These are phyloP conservation scores for Lates japonicus DNA, from an alignment of 2,797 vertebrate genomes.

Conservation along the genomic window DNA sequence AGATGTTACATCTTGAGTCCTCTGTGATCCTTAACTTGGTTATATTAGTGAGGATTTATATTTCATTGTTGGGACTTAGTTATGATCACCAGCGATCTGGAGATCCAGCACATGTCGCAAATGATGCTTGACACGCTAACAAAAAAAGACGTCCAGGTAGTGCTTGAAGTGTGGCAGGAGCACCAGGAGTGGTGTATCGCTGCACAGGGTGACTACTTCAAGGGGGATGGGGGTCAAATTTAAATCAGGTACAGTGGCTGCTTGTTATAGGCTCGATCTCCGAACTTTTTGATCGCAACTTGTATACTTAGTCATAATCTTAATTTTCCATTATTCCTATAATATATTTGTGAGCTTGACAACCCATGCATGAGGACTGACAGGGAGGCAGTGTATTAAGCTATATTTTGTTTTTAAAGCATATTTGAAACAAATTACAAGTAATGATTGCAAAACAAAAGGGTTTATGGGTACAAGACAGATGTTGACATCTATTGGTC, in stretches of 20 bases:
- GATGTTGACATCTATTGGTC: constrained; percentile 53
- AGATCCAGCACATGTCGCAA: too few species aligned
- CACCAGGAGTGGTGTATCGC: too few species aligned
- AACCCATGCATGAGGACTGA: neutral
- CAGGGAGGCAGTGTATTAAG: neutral
- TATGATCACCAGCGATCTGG: constrained; percentile 2
- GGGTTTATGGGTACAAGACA: constrained; percentile 25
- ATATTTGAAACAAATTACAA: constrained; percentile 24
- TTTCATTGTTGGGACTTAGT: constrained; percentile 24
- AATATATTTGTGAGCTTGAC: neutral
- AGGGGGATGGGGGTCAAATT: too few species aligned
- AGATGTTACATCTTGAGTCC: constrained; percentile 30
- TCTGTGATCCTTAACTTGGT: constrained; percentile 32
- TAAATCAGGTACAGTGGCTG: too few species aligned
- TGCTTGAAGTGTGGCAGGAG: too few species aligned
- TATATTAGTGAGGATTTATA: constrained; percentile 1
- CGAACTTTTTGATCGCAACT: too few species aligned
- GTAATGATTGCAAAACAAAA: constrained; percentile 29
- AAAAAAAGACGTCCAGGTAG: too few species aligned
- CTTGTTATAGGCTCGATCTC: too few species aligned
- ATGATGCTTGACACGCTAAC: too few species aligned
- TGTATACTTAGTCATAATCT: neutral
- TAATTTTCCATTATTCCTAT: neutral
- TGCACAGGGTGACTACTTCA: too few species aligned
- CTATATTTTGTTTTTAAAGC: neutral